phyloP scores from a whole-genome alignment of 2,888 invertebrate species.

The Drosophila sordidapex region DNA sequence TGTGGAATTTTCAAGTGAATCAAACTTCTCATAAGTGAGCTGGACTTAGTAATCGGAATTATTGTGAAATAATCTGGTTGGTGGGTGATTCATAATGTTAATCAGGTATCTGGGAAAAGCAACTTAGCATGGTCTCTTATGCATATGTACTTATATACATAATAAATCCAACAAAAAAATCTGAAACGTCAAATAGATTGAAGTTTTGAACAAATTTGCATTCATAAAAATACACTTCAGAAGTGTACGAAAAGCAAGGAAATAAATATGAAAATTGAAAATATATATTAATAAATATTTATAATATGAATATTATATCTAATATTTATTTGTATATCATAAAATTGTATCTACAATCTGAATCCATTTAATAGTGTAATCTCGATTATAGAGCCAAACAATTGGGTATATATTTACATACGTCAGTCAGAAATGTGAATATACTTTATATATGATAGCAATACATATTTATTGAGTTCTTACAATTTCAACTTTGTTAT shows the following conservation, averaged over 20 bases:
- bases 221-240: background rate
- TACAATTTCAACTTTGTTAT: background rate
- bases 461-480: background rate
- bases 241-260: background rate
- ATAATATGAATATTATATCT: background rate
- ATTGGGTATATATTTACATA: background rate
- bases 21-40: conserved; percentile 14
- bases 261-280: background rate
- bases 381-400: background rate
- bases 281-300: background rate
- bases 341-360: background rate
- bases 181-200: background rate
- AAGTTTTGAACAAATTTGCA: background rate
- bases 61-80: background rate
- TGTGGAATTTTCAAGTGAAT: conserved; percentile 17
- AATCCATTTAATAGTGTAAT: background rate
- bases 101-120: background rate
- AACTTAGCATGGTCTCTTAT: background rate
- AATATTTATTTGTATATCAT: background rate
- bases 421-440: background rate
- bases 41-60: background rate
- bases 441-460: background rate
- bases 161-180: background rate
- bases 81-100: conserved; percentile 5
- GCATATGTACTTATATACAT: background rate